These are phyloP conservation scores for Episyrphus balteatus DNA, from an alignment of 1,140 invertebrate species.

Conservation along the genomic window DNA sequence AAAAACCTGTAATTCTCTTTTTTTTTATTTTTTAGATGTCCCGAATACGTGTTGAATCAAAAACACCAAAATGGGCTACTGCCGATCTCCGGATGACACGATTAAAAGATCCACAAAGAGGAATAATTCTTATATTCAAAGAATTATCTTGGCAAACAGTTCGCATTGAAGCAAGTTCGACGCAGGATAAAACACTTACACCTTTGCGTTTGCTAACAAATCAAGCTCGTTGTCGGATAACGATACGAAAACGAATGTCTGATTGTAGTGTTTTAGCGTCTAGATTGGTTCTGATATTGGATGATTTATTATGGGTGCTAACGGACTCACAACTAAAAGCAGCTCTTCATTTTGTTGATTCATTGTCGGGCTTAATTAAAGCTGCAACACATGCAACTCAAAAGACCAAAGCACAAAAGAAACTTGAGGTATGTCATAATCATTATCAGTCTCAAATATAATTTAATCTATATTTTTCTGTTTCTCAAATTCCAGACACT, in stretches of 20 bases:
- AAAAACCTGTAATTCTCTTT: background rate
- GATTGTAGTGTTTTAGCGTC: slow-evolving; percentile 91
- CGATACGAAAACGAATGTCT: slow-evolving; percentile 77
- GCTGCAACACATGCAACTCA: slow-evolving; percentile 71
- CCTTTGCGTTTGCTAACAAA: slow-evolving; percentile 89
- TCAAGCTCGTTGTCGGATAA: slow-evolving; percentile 88
- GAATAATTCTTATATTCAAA: slow-evolving; percentile 93
- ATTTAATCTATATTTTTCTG: slow-evolving; percentile 2
- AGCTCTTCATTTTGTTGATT: slow-evolving; percentile 86
- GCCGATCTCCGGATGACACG: slow-evolving; percentile 77
- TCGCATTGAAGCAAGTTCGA: slow-evolving; percentile 83
- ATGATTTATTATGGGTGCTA: slow-evolving; percentile 95
- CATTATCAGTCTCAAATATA: slow-evolving; percentile 1
- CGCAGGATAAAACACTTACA: slow-evolving; percentile 66
- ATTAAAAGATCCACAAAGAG: slow-evolving; percentile 76
- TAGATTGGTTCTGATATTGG: slow-evolving; percentile 81
- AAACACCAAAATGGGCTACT: slow-evolving; percentile 77
- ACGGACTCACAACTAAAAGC: slow-evolving; percentile 95
- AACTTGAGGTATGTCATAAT: slow-evolving; percentile 57
- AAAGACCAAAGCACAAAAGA: slow-evolving; percentile 78
- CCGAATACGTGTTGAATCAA: slow-evolving; percentile 82
- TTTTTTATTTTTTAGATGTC: slow-evolving; percentile 63
- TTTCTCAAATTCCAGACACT: slow-evolving; percentile 53
- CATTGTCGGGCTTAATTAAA: slow-evolving; percentile 73
- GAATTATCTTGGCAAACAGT: slow-evolving; percentile 95